A percentile compares a stretch with the other conserved stretches of the same genome.
Conservation (phyloP, 2,797 vertebrate genomes). For the Anguilla obscura region DNA sequence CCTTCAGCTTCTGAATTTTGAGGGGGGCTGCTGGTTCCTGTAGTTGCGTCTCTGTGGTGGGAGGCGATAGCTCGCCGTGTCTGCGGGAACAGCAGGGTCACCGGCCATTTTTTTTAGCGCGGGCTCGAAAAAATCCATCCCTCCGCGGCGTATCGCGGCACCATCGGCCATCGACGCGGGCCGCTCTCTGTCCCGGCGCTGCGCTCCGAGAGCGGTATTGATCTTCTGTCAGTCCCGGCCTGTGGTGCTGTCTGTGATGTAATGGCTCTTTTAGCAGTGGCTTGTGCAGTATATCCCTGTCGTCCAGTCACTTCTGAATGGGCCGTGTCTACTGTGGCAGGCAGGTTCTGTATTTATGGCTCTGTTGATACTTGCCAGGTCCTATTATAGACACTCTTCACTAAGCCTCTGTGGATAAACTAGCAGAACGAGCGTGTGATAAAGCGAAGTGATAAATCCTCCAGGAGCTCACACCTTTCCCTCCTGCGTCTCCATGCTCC, state of each 20-base stretch:
- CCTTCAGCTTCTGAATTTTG: not conserved
- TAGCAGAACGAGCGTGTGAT: not conserved
- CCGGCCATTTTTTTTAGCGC: not conserved
- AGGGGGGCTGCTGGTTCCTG: not conserved
- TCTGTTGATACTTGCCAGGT: not conserved
- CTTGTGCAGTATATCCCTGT: not conserved
- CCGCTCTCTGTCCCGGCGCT: not conserved
- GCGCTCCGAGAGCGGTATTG: not conserved
- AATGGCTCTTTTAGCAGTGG: not conserved
- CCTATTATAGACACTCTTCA: not conserved
- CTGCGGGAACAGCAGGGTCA: not conserved
- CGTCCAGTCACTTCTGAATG: not conserved
- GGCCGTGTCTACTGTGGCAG: not conserved
- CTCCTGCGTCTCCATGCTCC: not conserved
- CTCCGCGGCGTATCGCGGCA: not conserved
- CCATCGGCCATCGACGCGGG: not conserved
- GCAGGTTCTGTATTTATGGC: not conserved
- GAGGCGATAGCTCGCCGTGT: not conserved
- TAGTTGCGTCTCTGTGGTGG: not conserved
- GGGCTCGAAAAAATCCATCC: not conserved
- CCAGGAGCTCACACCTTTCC: not conserved
- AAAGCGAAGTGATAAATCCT: not conserved
- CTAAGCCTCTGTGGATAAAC: not conserved
- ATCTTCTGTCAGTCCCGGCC: not conserved
- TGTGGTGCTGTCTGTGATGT: not conserved